phyloP scores from a whole-genome alignment of 2,113 vertebrate species.

The Toxostoma redivivum region DNA sequence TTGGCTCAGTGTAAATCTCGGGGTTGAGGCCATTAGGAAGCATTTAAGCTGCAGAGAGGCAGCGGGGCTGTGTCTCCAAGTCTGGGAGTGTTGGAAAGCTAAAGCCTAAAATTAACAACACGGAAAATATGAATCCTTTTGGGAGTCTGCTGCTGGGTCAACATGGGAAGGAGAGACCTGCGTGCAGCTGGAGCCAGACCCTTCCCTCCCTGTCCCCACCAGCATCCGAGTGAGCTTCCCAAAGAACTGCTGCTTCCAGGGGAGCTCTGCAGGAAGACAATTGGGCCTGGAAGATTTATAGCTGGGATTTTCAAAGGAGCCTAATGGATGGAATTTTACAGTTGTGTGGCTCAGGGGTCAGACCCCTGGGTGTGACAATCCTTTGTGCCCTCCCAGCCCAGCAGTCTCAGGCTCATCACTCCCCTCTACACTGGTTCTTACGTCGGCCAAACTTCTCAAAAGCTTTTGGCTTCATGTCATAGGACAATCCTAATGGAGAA shows the following conservation, averaged over 20 bases:
- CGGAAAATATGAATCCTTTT: not conserved
- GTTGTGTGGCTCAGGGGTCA: not conserved
- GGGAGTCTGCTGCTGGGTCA: not conserved
- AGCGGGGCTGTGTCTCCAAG: not conserved
- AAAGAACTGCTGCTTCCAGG: not conserved
- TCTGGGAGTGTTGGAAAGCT: not conserved
- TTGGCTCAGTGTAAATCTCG: constrained; percentile 47
- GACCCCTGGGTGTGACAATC: not conserved
- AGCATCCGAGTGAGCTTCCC: not conserved
- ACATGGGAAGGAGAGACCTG: not conserved
- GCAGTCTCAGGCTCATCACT: not conserved
- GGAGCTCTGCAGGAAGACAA: not conserved
- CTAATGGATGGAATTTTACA: not conserved
- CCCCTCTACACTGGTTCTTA: not conserved
- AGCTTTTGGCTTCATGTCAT: not conserved
- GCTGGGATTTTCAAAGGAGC: not conserved
- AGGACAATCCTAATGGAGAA: not conserved
- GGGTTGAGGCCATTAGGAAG: constrained; percentile 45
- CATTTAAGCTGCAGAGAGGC: constrained; percentile 14
- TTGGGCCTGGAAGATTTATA: not conserved
- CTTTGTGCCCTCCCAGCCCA: not conserved
- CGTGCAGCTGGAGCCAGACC: rapidly evolving
- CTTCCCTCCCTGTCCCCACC: not conserved
- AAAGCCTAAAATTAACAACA: not conserved
- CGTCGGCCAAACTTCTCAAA: not conserved